Conservation (phyloP, 2,888 invertebrate genomes). For the Rhogogaster chlorosoma region DNA sequence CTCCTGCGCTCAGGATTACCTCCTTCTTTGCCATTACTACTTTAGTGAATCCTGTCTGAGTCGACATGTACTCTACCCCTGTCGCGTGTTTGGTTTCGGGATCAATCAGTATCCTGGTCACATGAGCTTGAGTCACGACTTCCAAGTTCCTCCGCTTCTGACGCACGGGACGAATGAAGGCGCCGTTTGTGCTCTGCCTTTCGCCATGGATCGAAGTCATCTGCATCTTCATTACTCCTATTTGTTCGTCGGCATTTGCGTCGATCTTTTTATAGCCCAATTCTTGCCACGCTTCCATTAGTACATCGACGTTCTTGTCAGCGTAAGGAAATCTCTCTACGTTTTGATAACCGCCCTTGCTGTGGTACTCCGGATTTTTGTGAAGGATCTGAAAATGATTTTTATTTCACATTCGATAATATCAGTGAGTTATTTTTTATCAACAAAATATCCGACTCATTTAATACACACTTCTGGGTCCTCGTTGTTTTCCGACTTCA, state of each 20-base stretch:
- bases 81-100: slow-evolving; percentile 73
- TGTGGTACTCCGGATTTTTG: slow-evolving; percentile 80
- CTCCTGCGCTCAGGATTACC: slow-evolving; percentile 79
- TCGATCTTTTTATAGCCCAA: slow-evolving; percentile 82
- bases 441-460: neutral
- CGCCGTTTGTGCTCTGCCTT: slow-evolving; percentile 83
- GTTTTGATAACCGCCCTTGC: slow-evolving; percentile 82
- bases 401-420: neutral
- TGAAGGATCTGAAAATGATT: slow-evolving; percentile 65
- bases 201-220: slow-evolving; percentile 82
- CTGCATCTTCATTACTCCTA: slow-evolving; percentile 83
- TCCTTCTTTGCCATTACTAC: slow-evolving; percentile 77
- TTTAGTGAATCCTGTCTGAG: slow-evolving; percentile 70
- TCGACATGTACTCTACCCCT: slow-evolving; percentile 76
- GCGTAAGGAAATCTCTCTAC: slow-evolving; percentile 84
- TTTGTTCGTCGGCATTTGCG: slow-evolving; percentile 80
- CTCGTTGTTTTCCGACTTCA: slow-evolving; percentile 79
- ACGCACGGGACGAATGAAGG: slow-evolving; percentile 85
- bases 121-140: slow-evolving; percentile 78
- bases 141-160: slow-evolving; percentile 76
- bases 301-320: slow-evolving; percentile 80
- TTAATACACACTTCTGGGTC: slow-evolving; percentile 65
- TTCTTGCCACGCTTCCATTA: slow-evolving; percentile 83
- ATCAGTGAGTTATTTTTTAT: neutral
- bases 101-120: slow-evolving; percentile 79